Base-by-base conservation (phyloP, 2,113 vertebrate genomes). In the Pygoscelis adeliae region DNA sequence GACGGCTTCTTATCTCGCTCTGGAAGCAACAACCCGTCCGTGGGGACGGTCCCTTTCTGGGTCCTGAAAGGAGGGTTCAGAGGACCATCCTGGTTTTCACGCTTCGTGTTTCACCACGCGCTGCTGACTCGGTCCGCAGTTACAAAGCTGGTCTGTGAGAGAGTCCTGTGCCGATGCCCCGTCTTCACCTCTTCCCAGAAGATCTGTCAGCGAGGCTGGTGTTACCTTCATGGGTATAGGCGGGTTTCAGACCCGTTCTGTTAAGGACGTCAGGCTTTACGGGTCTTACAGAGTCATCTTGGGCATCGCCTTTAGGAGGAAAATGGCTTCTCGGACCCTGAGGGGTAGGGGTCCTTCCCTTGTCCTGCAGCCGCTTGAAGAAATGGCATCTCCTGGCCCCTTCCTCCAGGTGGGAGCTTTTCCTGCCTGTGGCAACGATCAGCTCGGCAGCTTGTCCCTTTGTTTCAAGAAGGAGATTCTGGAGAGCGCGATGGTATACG, bases 401-500 rank as follows among this genome's bases (percentile, higher is more conserved):
- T 52, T 69, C 63, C 27, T 69, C 52, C 53, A 32, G 50, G 19
- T 10, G 50, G 69, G 82, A 56, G 27, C n/a, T 71, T 44, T 13
- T 42, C 44, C 66, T 62, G 52, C 46, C 49, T 13, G 22, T 5
- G 50, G 27, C 55, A 26, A 36, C 38, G 53, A 7, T 6, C 38
- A 47, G n/a, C 46, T 56, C 34, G 1, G 22, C 6, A 40, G 17
- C 49, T 56, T 6, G 11, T 30, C 50, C 46, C n/a, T 62, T n/a
- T 25, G 10, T 32, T 34, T 14, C 2, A 1, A 50, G 63, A 14
- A 65, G 49, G 19, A 40, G 61, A 13, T 29, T 52, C 61, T 15
- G 42, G 53, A 50, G 32, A 46, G 53, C 1, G 1, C 2, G 0
- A 3, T 22, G 50, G 30, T 18, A 1, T 6, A 6, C 0, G 8